Conservation (phyloP, 2,113 vertebrate genomes). For the Apaloderma vittatum region DNA sequence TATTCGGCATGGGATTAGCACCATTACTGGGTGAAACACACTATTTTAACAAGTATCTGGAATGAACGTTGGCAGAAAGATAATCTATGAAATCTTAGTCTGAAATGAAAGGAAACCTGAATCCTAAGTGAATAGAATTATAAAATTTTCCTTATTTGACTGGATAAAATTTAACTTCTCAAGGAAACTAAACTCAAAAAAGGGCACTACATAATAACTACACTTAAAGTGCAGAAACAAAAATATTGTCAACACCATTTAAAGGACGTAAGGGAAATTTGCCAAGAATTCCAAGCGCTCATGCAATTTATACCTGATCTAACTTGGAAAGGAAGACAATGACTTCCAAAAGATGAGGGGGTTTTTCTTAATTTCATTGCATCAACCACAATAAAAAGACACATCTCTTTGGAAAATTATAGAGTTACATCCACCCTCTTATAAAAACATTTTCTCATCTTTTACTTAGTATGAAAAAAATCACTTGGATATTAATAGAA, state of each 20-base stretch:
- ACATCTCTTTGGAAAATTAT: not conserved
- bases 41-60: not conserved
- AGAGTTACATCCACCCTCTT: not conserved
- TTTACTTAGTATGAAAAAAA: not conserved
- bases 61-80: not conserved
- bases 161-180: not conserved
- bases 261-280: not conserved
- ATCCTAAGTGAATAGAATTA: not conserved
- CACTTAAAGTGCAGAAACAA: not conserved
- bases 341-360: not conserved
- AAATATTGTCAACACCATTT: not conserved
- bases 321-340: not conserved
- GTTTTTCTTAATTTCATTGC: not conserved
- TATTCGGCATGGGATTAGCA: not conserved
- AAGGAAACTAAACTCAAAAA: not conserved
- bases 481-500: not conserved
- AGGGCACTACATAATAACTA: not conserved
- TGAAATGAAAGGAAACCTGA: not conserved
- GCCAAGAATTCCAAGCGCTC: not conserved
- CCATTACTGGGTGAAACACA: not conserved
- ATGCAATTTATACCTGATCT: not conserved
- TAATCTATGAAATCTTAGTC: not conserved
- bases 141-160: not conserved
- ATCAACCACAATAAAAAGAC: not conserved
- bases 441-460: not conserved